Conservation (phyloP, 2,113 vertebrate species). For the Nerophis ophidion region DNA sequence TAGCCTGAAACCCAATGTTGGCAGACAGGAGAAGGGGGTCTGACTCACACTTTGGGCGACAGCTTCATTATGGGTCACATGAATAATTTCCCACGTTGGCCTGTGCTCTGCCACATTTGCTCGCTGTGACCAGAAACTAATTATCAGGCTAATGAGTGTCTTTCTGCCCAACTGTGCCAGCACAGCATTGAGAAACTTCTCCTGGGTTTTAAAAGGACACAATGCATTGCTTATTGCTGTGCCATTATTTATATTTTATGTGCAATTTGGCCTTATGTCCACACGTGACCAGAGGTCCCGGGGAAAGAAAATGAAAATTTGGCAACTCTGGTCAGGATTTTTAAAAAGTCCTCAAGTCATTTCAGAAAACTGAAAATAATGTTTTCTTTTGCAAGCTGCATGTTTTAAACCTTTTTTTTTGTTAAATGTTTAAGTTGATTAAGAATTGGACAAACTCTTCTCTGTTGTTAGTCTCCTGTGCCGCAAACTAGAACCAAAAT, state of each 20-base stretch:
- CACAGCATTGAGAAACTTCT: conserved; percentile 1
- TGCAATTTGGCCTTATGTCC: neutral
- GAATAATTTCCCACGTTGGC: conserved; percentile 34
- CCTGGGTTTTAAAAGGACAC: conserved; percentile 7
- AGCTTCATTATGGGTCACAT: conserved; percentile 19
- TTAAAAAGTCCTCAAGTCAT: no score
- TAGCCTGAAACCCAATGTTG: conserved; percentile 76
- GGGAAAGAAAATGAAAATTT: no score
- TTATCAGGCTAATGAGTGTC: conserved; percentile 54
- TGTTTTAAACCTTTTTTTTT: no score
- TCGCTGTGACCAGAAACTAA: conserved; percentile 38
- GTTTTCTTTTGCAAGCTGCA: no score
- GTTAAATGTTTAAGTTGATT: no score
- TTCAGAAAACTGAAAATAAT: no score
- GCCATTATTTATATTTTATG: neutral
- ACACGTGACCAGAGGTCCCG: no score
- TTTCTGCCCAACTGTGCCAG: conserved; percentile 17
- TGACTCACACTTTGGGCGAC: conserved; percentile 30
- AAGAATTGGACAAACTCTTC: no score
- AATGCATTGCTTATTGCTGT: conserved; percentile 1
- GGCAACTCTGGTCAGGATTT: no score
- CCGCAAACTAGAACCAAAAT: no score
- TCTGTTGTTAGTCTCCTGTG: no score
- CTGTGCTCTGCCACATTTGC: conserved; percentile 31
- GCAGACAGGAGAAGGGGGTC: conserved; percentile 25